These are phyloP conservation scores for Drosophila arizonae DNA, from an alignment of 1,140 invertebrate genomes.

Conservation along the genomic window DNA sequence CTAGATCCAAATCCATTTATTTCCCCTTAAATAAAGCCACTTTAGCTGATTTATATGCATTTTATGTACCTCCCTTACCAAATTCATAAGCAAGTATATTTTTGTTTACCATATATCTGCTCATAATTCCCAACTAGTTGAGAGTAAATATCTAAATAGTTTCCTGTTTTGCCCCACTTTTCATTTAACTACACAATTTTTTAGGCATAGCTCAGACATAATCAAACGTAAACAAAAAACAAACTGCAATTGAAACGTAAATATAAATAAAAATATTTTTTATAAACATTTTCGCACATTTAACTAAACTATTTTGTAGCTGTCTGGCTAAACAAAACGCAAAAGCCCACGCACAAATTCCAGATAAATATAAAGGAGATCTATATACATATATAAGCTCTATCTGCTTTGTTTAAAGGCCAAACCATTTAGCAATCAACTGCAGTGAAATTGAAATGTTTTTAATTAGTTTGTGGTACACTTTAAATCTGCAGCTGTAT, in stretches of 20 bases:
- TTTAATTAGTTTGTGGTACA: slow-evolving; percentile 40
- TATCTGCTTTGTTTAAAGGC: slow-evolving; percentile 21
- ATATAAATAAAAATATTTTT: too few species aligned
- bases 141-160: too few species aligned
- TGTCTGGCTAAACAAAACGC: not conserved
- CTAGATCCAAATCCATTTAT: too few species aligned
- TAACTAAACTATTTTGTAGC: slow-evolving; percentile 9
- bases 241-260: not conserved
- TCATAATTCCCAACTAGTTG: too few species aligned
- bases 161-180: too few species aligned
- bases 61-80: too few species aligned
- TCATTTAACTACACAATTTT: too few species aligned
- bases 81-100: too few species aligned
- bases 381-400: not conserved
- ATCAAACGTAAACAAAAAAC: not conserved
- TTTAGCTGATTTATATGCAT: too few species aligned
- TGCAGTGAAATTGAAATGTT: slow-evolving; percentile 36
- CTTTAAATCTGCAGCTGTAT: not conserved
- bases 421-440: slow-evolving; percentile 32
- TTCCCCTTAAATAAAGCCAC: too few species aligned
- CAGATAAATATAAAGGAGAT: not conserved
- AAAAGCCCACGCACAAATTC: slow-evolving; percentile 3
- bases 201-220: too few species aligned
- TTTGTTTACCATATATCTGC: too few species aligned
- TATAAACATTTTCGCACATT: not conserved